A percentile compares a stretch with the other conserved stretches of the same genome.
Conservation (phyloP, 2,797 vertebrate species). For the Falco concolor region DNA sequence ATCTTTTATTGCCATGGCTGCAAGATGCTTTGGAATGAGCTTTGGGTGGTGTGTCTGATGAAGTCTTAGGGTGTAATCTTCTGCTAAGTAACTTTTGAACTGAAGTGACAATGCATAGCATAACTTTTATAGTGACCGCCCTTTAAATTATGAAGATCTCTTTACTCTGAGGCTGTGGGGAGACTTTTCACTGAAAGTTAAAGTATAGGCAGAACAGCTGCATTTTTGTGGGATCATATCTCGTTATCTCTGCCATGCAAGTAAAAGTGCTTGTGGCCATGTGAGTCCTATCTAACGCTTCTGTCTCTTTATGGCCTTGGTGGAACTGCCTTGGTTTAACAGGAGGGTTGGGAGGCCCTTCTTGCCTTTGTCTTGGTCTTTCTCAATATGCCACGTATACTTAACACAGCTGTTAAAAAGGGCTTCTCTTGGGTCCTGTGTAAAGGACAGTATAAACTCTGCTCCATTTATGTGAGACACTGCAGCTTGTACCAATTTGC, state of each 20-base stretch:
- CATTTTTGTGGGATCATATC: background rate
- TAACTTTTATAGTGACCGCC: background rate
- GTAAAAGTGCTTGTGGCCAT: background rate
- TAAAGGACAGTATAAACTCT: background rate
- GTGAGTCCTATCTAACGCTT: background rate
- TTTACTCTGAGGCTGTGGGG: background rate
- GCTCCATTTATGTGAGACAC: background rate
- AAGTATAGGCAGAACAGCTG: background rate
- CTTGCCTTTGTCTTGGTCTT: background rate
- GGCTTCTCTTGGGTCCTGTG: background rate
- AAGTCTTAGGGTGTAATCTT: background rate
- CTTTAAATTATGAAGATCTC: background rate
- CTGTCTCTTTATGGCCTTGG: background rate
- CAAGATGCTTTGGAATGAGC: background rate
- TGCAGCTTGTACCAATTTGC: background rate
- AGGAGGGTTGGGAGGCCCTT: background rate
- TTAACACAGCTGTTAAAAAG: background rate
- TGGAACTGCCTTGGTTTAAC: background rate
- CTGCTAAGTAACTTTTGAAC: background rate
- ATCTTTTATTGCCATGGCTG: background rate
- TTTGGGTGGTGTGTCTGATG: accelerated
- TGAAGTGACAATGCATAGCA: background rate
- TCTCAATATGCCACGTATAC: background rate
- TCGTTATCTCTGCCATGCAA: background rate
- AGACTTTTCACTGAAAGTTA: background rate